Conservation (phyloP, 2,888 invertebrate genomes). For the Prostheceraeus crozeri region DNA sequence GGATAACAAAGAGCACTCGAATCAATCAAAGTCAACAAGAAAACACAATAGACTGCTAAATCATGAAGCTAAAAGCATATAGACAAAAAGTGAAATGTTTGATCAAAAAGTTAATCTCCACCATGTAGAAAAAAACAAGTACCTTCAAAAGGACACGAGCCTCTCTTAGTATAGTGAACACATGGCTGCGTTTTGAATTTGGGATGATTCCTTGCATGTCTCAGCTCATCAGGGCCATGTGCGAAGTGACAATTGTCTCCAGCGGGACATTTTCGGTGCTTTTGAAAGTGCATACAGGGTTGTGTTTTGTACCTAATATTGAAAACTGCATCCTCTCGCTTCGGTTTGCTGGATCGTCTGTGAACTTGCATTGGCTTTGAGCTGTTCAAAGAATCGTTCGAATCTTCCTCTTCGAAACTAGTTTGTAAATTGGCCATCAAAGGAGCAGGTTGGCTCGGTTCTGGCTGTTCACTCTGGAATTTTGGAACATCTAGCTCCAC, state of each 20-base stretch:
- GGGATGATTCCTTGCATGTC: constrained; percentile 32
- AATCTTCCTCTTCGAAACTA: neutral
- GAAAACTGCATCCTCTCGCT: constrained; percentile 33
- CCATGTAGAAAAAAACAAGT: constrained; percentile 34
- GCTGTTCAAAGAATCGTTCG: neutral
- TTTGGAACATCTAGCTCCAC: neutral
- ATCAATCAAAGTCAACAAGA: no score
- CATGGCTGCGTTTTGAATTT: constrained; percentile 35
- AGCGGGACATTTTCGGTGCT: constrained; percentile 32
- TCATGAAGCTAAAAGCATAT: no score
- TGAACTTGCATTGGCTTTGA: neutral
- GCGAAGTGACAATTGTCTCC: constrained; percentile 37
- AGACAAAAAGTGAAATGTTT: no score
- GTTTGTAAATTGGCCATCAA: neutral
- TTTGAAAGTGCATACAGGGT: constrained; percentile 35
- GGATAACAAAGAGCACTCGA: no score
- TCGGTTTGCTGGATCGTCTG: constrained; percentile 1
- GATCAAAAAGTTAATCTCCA: no score
- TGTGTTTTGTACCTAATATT: constrained; percentile 36
- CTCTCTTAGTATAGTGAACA: constrained; percentile 23
- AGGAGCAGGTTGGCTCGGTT: neutral
- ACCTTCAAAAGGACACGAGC: constrained; percentile 31
- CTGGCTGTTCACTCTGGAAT: neutral
- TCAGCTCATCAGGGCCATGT: constrained; percentile 36
- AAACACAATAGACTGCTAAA: no score